Conservation (phyloP, 1,140 invertebrate genomes). For the Phthorimaea operculella region DNA sequence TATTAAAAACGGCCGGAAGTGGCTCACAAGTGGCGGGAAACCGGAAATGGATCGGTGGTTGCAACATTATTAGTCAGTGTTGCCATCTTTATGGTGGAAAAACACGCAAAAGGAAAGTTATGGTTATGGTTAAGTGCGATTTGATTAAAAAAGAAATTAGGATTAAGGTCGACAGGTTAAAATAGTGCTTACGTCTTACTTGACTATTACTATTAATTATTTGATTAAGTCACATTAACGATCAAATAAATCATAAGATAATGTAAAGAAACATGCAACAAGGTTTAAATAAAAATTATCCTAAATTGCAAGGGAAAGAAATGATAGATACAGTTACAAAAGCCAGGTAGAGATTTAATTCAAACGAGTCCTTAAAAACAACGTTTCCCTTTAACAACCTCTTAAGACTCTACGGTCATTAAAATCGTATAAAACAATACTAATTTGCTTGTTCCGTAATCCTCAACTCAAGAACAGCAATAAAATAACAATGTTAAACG, state of each 20-base stretch:
- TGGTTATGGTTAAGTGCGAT: not conserved
- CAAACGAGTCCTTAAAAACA: not conserved
- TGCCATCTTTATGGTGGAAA: slow-evolving; percentile 24
- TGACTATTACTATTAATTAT: no score
- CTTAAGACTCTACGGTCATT: not conserved
- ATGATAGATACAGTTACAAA: no score
- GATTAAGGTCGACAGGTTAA: no score
- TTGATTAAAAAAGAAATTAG: no score
- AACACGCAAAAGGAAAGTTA: slow-evolving; percentile 27
- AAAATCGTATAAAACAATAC: slow-evolving; percentile 31
- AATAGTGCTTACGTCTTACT: no score
- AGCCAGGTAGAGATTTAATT: not conserved
- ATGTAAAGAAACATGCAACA: no score
- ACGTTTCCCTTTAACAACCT: no score
- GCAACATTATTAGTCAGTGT: slow-evolving; percentile 34
- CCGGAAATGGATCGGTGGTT: slow-evolving; percentile 17
- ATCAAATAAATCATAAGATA: no score
- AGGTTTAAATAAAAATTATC: no score
- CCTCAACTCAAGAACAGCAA: slow-evolving; percentile 34
- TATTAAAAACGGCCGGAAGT: slow-evolving; percentile 18
- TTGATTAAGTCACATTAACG: no score
- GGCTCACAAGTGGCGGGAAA: slow-evolving; percentile 13
- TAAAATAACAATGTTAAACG: slow-evolving; percentile 64
- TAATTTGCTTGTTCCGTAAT: slow-evolving; percentile 59
- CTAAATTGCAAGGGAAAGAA: no score